Base-by-base conservation (phyloP, 2,113 vertebrate genomes). In the Lagopus muta region DNA sequence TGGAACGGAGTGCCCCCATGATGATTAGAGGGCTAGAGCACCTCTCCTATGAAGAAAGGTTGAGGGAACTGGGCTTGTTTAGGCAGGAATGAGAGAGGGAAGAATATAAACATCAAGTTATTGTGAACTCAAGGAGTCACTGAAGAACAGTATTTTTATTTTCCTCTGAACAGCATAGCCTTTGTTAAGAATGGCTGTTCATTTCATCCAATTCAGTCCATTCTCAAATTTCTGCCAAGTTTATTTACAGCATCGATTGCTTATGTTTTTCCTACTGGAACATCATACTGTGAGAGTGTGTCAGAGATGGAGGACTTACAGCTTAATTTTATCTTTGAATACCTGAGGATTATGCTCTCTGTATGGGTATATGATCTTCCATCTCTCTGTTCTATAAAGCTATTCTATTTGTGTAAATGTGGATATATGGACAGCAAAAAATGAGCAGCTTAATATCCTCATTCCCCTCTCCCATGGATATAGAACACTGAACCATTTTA, bases 221-320 rank as follows among this genome's bases (percentile, higher is more conserved):
- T 48, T 38, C 24, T 72, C 18, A 80, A 38, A 70, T 4, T 55
- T 78, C 43, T 85, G 16, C 2, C 87, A 60, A 87, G 48, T 34
- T 85, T 1, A 14, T 69, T 84, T 84, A 28, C 14, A 32, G 19
- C 0, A 0, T 1, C 1, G 4, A 40, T 4, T 36, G 5, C 42
- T 43, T 81, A 11, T 60, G 22, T 57, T 88, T 93, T 86, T 43
- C 69, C 69, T 30, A 43, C 8, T 54, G 50, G 12, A 93, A 21
- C 10, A 36, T 13, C 28, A n/a, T 22, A 17, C 12, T 32, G 1
- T 36, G 22, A 55, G 9, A 75, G 3, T 36, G 17, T 1, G 1
- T 20, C 14, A 25, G 21, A 82, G 57, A 52, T 78, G 12, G 8
- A 88, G 11, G 24, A 70, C 12, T 66, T 79, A 25, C 7, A 93